Conservation (phyloP, 2,113 vertebrate genomes). For the Drymodes brunneopygia region DNA sequence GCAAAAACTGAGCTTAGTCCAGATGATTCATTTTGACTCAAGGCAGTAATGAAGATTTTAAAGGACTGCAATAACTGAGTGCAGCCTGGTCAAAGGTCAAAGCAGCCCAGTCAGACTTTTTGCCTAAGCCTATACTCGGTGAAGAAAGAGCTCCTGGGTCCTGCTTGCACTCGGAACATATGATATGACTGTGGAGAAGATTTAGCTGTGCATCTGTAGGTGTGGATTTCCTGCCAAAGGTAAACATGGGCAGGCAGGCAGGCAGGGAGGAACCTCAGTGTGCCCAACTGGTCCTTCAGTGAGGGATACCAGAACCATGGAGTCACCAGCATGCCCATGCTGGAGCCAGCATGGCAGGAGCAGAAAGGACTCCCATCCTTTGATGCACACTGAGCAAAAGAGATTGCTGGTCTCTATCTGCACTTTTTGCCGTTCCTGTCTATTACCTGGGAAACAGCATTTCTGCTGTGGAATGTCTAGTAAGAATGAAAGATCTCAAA, state of each 20-base stretch:
- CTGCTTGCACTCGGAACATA: background rate
- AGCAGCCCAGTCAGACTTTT: background rate
- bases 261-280: background rate
- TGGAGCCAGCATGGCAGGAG: background rate
- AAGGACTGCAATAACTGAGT: background rate
- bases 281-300: background rate
- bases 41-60: background rate
- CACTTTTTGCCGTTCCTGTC: background rate
- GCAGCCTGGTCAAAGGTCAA: background rate
- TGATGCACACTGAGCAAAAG: background rate
- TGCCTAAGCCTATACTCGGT: background rate
- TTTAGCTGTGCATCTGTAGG: background rate
- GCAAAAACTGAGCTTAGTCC: background rate
- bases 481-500: background rate
- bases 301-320: background rate
- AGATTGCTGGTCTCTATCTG: background rate
- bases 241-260: background rate
- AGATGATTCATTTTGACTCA: background rate
- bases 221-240: background rate
- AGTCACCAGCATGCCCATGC: accelerated
- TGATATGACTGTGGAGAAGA: background rate
- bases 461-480: background rate
- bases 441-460: background rate
- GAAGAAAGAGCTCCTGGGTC: background rate
- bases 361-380: background rate